Evolutionary conservation across 2,113 vertebrate genomes (phyloP).

Genomic region (Tetrax tetrax): DNA sequence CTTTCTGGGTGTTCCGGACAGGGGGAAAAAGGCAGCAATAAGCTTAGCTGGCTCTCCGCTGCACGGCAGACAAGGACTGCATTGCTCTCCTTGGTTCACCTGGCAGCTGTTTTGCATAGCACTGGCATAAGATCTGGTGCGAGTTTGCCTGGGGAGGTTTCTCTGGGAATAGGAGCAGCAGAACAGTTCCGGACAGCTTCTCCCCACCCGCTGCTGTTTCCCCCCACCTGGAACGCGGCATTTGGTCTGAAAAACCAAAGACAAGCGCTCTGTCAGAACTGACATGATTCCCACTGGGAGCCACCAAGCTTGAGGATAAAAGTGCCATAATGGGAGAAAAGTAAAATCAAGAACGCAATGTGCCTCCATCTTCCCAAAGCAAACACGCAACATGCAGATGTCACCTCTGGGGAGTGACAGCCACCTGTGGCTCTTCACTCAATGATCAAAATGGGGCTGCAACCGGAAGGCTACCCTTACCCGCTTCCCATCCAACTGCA

Average conservation of each 20-base stretch:
- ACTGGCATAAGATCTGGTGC: constrained; percentile 72
- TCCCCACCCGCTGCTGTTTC: background rate
- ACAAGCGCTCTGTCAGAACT: background rate
- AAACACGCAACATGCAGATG: background rate
- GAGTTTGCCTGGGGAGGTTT: constrained; percentile 78
- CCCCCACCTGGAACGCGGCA: background rate
- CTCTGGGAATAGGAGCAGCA: constrained; percentile 71
- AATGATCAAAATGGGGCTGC: background rate
- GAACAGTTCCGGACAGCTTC: constrained; percentile 63
- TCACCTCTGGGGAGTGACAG: background rate
- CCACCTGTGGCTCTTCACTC: background rate
- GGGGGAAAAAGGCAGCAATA: background rate
- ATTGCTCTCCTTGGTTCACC: constrained; percentile 54
- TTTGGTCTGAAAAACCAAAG: background rate
- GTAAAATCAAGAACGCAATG: background rate
- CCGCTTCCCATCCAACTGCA: background rate
- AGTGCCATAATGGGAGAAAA: background rate
- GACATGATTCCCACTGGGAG: background rate
- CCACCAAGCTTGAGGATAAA: background rate
- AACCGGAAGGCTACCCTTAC: background rate
- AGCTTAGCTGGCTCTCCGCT: background rate
- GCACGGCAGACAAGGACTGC: background rate
- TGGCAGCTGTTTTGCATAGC: constrained; percentile 72
- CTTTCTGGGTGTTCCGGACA: background rate
- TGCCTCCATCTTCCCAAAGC: background rate